A percentile compares a stretch with the other conserved stretches of the same genome.
phyloP scores from a whole-genome alignment of 2,797 vertebrate species.

The Trematomus bernacchii region DNA sequence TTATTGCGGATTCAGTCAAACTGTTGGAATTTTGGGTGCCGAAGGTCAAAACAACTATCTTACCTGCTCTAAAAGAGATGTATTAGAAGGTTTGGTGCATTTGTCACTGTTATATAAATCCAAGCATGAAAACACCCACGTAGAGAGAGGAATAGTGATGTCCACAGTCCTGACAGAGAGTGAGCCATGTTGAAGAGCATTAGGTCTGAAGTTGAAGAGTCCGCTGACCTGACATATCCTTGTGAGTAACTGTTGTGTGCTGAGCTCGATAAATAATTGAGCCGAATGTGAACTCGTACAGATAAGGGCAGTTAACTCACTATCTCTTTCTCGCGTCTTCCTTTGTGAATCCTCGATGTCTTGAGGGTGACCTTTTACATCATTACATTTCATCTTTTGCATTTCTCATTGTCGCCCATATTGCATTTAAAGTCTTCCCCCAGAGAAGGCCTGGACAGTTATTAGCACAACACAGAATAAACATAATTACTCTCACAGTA shows the following conservation, averaged over 20 bases:
- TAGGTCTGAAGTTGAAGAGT: constrained; percentile 62
- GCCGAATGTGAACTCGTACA: constrained; percentile 53
- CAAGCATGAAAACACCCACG: not conserved
- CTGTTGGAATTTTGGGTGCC: not conserved
- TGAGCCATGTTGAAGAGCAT: constrained; percentile 62
- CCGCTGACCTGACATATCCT: constrained; percentile 68
- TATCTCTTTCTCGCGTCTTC: constrained; percentile 21
- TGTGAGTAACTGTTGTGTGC: constrained; percentile 74
- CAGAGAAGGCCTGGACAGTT: not conserved
- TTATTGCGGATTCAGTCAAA: constrained; percentile 1
- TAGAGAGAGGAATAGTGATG: constrained; percentile 21
- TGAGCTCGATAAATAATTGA: constrained; percentile 74
- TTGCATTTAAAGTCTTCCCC: not conserved
- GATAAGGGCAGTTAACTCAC: constrained; percentile 51
- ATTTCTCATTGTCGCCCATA: constrained; percentile 22
- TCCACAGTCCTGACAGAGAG: constrained; percentile 48
- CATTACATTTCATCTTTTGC: constrained; percentile 15
- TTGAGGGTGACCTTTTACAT: constrained; percentile 16
- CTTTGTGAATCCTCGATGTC: constrained; percentile 7
- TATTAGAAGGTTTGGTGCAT: not conserved
- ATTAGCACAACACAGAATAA: not conserved
- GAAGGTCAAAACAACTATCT: constrained; percentile 1
- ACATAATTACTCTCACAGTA: not conserved
- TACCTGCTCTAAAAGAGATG: no score
- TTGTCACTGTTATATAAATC: not conserved